Conservation (phyloP, 2,888 invertebrate species). For the Lasioglossum pauxillum region DNA sequence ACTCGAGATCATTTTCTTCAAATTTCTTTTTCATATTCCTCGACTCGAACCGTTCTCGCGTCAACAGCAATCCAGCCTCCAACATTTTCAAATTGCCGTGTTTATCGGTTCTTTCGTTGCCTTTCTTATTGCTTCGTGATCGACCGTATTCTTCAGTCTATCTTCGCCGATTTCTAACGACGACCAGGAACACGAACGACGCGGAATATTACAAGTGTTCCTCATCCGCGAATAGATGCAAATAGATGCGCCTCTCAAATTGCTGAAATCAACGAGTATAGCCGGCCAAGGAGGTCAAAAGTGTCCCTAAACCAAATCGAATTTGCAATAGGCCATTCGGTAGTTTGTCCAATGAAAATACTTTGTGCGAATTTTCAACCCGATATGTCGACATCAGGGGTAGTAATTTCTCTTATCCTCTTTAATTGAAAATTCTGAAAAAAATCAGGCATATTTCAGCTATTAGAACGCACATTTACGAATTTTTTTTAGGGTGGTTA, state of each 20-base stretch:
- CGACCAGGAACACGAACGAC: not conserved
- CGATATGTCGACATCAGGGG: too few species aligned
- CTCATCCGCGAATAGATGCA: not conserved
- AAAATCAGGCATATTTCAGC: too few species aligned
- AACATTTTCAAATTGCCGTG: not conserved
- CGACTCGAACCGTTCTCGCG: not conserved
- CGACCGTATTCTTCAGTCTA: not conserved
- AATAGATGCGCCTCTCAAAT: not conserved
- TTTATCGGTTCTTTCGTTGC: not conserved
- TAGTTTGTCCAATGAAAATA: too few species aligned
- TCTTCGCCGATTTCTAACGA: not conserved
- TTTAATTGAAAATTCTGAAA: too few species aligned
- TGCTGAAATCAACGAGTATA: not conserved
- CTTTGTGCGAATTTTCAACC: too few species aligned
- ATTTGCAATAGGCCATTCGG: too few species aligned
- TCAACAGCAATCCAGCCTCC: not conserved
- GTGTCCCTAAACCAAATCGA: not conserved
- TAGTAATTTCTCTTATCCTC: too few species aligned
- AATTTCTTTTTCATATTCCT: not conserved
- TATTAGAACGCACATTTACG: too few species aligned
- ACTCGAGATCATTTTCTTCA: conserved; percentile 16
- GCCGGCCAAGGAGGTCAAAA: not conserved
- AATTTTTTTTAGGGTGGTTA: too few species aligned
- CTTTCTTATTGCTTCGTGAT: not conserved
- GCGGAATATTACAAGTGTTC: not conserved